phyloP scores from a whole-genome alignment of 2,888 invertebrate genomes.

The Zeuzera pyrina region DNA sequence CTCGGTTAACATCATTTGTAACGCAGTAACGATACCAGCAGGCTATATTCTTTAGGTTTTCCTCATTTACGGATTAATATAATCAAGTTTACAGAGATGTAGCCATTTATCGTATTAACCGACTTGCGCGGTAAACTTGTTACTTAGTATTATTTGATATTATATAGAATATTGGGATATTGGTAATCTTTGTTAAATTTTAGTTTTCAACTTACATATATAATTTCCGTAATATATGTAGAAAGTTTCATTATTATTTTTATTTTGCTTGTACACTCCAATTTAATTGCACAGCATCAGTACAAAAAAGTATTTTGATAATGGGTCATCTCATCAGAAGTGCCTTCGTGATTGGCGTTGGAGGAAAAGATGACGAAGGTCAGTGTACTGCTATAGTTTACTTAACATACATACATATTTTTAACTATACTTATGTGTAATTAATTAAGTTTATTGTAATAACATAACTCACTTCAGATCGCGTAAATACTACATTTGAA shows the following conservation, averaged over 20 bases:
- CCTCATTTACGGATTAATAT: too few relatives aligned
- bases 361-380: slow-evolving; percentile 48
- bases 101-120: slow-evolving; percentile 49
- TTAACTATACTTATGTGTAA: slow-evolving; percentile 6
- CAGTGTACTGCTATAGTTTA: slow-evolving; percentile 13
- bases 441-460: too few relatives aligned
- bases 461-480: too few relatives aligned
- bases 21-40: slow-evolving; percentile 40
- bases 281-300: slow-evolving; percentile 58
- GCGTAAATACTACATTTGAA: too few relatives aligned
- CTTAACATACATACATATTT: slow-evolving; percentile 5
- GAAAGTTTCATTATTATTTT: slow-evolving; percentile 24
- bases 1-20: slow-evolving; percentile 53
- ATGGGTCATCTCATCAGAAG: slow-evolving; percentile 62
- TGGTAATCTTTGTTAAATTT: slow-evolving; percentile 17
- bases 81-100: slow-evolving; percentile 54
- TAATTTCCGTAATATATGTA: slow-evolving; percentile 38
- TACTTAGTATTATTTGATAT: too few relatives aligned
- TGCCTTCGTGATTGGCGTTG: slow-evolving; percentile 49
- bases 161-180: too few relatives aligned
- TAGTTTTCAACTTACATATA: slow-evolving; percentile 18
- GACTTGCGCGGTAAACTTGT: slow-evolving; percentile 56
- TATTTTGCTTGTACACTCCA: slow-evolving; percentile 32
- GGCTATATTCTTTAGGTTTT: slow-evolving; percentile 44
- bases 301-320: slow-evolving; percentile 37